Evolutionary conservation across 2,888 invertebrate genomes (phyloP), one percentile per base, ranked within the genome.

Genomic region (Tenthredo mesomela): DNA sequence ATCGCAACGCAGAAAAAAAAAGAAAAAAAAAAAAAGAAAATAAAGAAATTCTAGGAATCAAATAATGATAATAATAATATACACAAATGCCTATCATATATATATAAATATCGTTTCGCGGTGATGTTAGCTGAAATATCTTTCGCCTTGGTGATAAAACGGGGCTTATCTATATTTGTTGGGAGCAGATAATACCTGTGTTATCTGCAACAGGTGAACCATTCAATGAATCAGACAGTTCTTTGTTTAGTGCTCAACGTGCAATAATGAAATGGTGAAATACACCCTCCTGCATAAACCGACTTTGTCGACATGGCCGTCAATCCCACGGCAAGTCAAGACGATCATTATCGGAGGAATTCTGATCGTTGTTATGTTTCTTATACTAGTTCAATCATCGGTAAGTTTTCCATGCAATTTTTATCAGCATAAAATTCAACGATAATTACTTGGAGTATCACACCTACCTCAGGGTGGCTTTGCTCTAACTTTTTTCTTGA

Each of bases 241-340:
- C 29, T 33, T 15, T 25, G 80, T 25, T 40, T 18, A 25, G 61
- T 50, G 77, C 12, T 54, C 18, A 54, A 54, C 50, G 77, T 77
- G 33, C 50, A 18, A 67, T 15, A 43, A 61, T 73, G 83, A 71
- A 83, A 85, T 85, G 85, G 85, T 85, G 67, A 85, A 83, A 40
- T 85, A 85, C 65, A 83, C 85, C 37, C 75, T 85, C 10, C 65
- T 85, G 5, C 85, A 83, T 47, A 85, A 83, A 29, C 85, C 85
- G 47, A 83, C 65, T 33, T 10, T 85, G 12, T 82, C 85, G 83
- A 43, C 70, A 25, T 85, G 85, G 85, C 83, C 83, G 43, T 58
- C 75, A 37, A 65, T 85, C n/a, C 85, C 85, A 43, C 85, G 85
- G 18, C 83, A 75, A 33, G n/a, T 85, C n/a, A 85, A 83, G 21